Percentiles rank a stretch among this genome's conserved stretches.
Evolutionary conservation across 1,140 invertebrate species (phyloP).

Genomic region (Drosophila nasuta): DNA sequence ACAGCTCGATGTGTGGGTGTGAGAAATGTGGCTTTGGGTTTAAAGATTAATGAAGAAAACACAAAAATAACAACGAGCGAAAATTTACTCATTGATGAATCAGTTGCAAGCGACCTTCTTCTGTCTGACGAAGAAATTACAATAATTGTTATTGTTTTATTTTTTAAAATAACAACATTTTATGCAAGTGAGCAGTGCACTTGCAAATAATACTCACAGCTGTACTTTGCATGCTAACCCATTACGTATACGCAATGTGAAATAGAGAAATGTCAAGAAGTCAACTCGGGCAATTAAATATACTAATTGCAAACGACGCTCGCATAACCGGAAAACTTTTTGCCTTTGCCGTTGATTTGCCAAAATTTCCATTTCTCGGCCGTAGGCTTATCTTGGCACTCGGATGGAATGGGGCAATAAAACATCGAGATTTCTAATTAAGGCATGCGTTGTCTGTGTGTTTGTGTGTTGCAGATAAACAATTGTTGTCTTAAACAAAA

Average conservation of each 20-base stretch:
- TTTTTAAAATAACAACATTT: background rate
- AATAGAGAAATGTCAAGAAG: slow-evolving; percentile 42
- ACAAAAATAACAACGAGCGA: background rate
- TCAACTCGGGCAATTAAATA: slow-evolving; percentile 51
- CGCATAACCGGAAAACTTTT: slow-evolving; percentile 50
- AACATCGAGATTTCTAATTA: slow-evolving; percentile 66
- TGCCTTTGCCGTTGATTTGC: slow-evolving; percentile 37
- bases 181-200: slow-evolving; percentile 25
- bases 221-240: slow-evolving; percentile 1
- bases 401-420: slow-evolving; percentile 48
- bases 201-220: slow-evolving; percentile 11
- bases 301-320: slow-evolving; percentile 35
- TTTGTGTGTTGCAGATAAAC: slow-evolving; percentile 7
- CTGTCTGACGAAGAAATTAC: background rate
- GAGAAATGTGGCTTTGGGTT: slow-evolving; percentile 8
- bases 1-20: slow-evolving; percentile 19
- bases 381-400: slow-evolving; percentile 54
- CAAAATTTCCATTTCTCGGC: slow-evolving; percentile 52
- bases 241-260: slow-evolving; percentile 3
- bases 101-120: slow-evolving; percentile 25
- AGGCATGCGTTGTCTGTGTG: slow-evolving; percentile 22
- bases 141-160: slow-evolving; percentile 8
- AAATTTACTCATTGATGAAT: slow-evolving; percentile 21
- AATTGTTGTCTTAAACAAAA: slow-evolving; percentile 35
- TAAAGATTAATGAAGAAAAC: background rate